A percentile compares a stretch with the other conserved stretches of the same genome.
Conservation (phyloP, 2,113 vertebrate genomes). For the Myotis davidii region DNA sequence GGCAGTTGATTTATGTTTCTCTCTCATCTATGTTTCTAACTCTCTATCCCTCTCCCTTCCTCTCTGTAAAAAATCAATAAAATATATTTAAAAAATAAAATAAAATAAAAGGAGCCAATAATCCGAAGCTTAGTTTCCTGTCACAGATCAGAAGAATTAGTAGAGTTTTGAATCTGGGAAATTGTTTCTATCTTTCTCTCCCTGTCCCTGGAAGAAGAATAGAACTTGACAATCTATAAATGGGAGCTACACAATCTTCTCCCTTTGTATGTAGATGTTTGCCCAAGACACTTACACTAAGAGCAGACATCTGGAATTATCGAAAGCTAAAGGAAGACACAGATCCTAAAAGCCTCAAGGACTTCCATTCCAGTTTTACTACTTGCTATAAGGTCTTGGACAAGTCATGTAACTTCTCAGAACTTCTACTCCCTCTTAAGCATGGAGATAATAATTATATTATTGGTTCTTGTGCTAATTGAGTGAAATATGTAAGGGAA, state of each 20-base stretch:
- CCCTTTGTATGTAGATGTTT: not conserved
- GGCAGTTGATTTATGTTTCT: too few species aligned
- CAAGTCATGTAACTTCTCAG: not conserved
- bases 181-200: too few species aligned
- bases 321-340: not conserved
- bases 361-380: not conserved
- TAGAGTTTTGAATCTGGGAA: not conserved
- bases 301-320: not conserved
- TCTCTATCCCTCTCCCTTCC: too few species aligned
- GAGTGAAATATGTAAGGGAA: not conserved
- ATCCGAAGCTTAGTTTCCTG: not conserved
- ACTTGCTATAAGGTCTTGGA: not conserved
- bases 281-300: not conserved
- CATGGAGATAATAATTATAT: not conserved
- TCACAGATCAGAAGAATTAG: not conserved
- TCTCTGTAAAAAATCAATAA: too few species aligned
- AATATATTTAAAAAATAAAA: not conserved
- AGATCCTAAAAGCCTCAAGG: not conserved
- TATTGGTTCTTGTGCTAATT: not conserved
- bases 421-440: not conserved
- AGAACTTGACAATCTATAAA: not conserved
- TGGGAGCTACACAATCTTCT: not conserved
- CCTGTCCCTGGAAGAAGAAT: too few species aligned
- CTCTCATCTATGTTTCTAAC: too few species aligned
- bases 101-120: not conserved